phyloP scores from a whole-genome alignment of 2,113 vertebrate species.

The Cacatua alba region DNA sequence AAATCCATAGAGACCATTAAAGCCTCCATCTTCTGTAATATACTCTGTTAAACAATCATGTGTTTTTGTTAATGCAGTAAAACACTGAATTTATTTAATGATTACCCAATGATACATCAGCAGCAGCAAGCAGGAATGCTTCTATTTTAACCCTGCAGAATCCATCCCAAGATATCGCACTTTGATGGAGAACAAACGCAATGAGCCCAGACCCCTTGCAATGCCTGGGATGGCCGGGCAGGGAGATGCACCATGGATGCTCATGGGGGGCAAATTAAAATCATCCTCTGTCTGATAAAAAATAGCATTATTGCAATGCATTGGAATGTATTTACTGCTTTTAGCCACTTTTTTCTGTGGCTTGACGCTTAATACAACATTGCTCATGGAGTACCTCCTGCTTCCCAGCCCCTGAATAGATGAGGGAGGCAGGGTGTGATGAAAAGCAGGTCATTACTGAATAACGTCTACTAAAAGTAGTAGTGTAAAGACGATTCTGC shows the following conservation, averaged over 20 bases:
- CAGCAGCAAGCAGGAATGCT: slow-evolving; percentile 43
- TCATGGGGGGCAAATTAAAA: neutral
- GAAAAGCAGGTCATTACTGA: neutral
- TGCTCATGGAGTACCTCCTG: neutral
- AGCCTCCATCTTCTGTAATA: slow-evolving; percentile 73
- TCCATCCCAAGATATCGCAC: slow-evolving; percentile 23
- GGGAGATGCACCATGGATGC: neutral
- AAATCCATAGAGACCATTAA: slow-evolving; percentile 76
- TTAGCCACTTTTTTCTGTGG: neutral
- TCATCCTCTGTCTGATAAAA: neutral
- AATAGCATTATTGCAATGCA: neutral
- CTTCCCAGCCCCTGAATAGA: neutral
- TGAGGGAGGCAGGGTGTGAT: neutral
- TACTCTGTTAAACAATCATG: slow-evolving; percentile 80
- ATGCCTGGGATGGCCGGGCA: accelerated
- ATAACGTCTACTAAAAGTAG: neutral
- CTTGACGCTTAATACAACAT: neutral
- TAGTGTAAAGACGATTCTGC: neutral
- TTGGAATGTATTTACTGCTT: neutral
- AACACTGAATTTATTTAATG: slow-evolving; percentile 75
- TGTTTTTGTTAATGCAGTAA: slow-evolving; percentile 76
- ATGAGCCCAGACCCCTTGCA: neutral
- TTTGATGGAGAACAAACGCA: neutral
- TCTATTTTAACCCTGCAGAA: slow-evolving; percentile 61
- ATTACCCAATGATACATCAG: slow-evolving; percentile 53